These are phyloP conservation scores for Leptopterna dolabrata DNA, from an alignment of 2,888 invertebrate species.

Conservation along the genomic window DNA sequence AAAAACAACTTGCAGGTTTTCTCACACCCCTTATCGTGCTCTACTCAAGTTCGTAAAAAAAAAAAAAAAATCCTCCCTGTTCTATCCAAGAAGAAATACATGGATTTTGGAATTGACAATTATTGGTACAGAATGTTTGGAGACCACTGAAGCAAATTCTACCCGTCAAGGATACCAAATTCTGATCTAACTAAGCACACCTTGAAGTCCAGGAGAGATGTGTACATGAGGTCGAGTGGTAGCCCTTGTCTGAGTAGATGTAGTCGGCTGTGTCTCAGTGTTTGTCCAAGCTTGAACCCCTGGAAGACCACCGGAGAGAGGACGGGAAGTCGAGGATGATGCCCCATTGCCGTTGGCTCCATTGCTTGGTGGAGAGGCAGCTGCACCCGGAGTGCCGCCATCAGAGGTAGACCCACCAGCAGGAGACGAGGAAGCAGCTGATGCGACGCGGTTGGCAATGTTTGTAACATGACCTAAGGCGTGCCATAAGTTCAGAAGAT, in stretches of 20 bases:
- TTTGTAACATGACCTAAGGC: conserved; percentile 65
- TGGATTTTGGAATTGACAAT: no score
- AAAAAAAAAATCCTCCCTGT: no score
- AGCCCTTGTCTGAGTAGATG: conserved; percentile 77
- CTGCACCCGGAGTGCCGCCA: conserved; percentile 61
- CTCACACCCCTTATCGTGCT: no score
- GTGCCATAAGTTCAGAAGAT: conserved; percentile 72
- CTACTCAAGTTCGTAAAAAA: no score
- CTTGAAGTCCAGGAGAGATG: conserved; percentile 52
- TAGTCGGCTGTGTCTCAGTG: conserved; percentile 78
- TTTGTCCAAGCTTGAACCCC: conserved; percentile 70
- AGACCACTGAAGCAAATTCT: no score
- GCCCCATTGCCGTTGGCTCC: conserved; percentile 61
- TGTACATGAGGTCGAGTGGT: conserved; percentile 78
- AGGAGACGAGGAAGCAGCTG: neutral
- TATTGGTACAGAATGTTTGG: no score
- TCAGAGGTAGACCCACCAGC: conserved; percentile 59
- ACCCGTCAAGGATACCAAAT: no score
- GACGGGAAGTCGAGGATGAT: neutral
- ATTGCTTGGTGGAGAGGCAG: neutral
- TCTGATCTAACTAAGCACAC: neutral
- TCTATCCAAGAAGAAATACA: no score
- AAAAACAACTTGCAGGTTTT: neutral
- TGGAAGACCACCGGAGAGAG: conserved; percentile 17
- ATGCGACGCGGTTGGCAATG: neutral